Base-by-base conservation (phyloP, 2,113 vertebrate genomes). In the Chionomys nivalis region DNA sequence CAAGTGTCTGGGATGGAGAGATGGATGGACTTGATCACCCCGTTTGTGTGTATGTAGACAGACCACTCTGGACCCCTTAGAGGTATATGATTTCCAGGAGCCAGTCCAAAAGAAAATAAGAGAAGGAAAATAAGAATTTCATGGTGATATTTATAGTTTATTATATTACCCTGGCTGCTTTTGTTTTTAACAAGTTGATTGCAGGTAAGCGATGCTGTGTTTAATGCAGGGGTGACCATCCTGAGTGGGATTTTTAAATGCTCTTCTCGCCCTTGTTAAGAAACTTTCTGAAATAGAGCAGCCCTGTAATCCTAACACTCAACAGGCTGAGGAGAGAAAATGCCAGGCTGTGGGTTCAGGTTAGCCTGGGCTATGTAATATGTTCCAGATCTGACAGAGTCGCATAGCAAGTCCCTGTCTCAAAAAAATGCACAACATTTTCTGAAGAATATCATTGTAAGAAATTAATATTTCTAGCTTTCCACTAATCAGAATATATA, bases 381-480 rank as follows among this genome's bases (percentile, higher is more conserved):
- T 66, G 8, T 47, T 44, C 81, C 39, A 65, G 39, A 65, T 65
- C n/a, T 65, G 7, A 14, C 58, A 33, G 26, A 39, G 39, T 39
- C 42, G 21, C 61, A 85, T 44, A 33, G 26, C 16, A 85, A 85
- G 58, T 42, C n/a, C 13, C 39, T 44, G n/a, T 0, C 81, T 65
- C 39, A 42, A 63, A 63, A 85, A 65, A 19, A 8, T 63, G 52
- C 78, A 85, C 44, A 85, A 33, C 7, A 42, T 73, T 93, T 95
- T 81, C 87, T 79, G 19, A 94, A 39, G 33, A 33, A 28, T 82
- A 7, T 90, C 33, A 87, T 42, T 42, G 23, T 58, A 42, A 87
- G 12, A 86, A 91, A 72, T 58, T 89, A 89, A 14, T 82, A 90
- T 93, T 89, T 95, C 52, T 92, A 87, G 12, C 23, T 83, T 92